Evolutionary conservation across 1,140 invertebrate species (phyloP), one percentile per base, ranked within the genome.

Genomic region (Macrostomum lignano): DNA sequence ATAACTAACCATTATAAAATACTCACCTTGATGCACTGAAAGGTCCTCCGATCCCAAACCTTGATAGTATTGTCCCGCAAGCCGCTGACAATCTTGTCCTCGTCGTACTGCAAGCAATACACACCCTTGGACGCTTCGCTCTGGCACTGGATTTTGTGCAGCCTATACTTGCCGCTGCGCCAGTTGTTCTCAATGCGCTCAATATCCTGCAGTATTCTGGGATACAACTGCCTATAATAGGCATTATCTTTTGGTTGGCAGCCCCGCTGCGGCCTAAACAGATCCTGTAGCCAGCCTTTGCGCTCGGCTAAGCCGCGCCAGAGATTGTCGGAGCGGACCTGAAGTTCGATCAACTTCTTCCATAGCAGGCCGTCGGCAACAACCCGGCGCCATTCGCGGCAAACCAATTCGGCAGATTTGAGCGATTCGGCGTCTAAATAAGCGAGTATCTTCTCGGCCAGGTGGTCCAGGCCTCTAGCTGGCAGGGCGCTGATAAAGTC

Each of bases 401-500:
- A 94, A 9, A 98, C 88, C 42, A 79, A 58, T 63, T 94, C 84
- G 14, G 84, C 81, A 14, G 77, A 68, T 54, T 73, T 74, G 23
- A 98, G 62, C 20, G 84, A 91, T 41, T 77, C 73, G 2, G 81
- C 79, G 64, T 98, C 88, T 44, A 98, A 60, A 55, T 88, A 91
- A 1, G 81, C 81, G 11, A 98, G 66, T 46, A 98, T 93, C 48
- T 70, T 82, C 62, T 96, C 86, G n/a, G 88, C 82, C 43, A 96
- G 73, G 52, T 93, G 81, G 55, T 93, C 82, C 42, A 91, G 60
- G 41, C 86, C 84, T 68, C 88, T 84, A 60, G 82, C 81, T 59
- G 88, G 86, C 54, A 98, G 63, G 48, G 93, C 65, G 35, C 77
- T 75, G 48, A 98, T 93, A 55, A 98, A 98, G 59, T 98, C 86